Evolutionary conservation across 2,113 vertebrate species (phyloP), one percentile per base, ranked within the genome.

Genomic region (Brachirus orientalis): DNA sequence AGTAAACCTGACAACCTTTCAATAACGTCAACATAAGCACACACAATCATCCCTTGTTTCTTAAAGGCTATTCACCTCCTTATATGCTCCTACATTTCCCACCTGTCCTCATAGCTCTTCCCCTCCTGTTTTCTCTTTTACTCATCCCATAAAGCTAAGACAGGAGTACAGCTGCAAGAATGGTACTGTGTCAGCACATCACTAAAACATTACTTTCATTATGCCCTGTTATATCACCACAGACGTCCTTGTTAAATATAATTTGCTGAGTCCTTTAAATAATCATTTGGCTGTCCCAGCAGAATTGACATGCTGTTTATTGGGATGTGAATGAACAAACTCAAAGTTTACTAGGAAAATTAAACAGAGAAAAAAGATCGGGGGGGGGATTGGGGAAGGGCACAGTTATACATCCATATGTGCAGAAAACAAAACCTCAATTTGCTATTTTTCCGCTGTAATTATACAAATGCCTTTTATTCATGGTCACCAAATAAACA

Each of bases 201-300:
- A 70, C 63, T 68, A 41, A 72, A 84, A 66, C 75, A 83, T 80
- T 63, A 83, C 75, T 84, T 89, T 87, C 76, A 88, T 86, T 87
- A 83, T 56, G 38, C 37, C 52, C 76, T 57, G 71, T 86, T 89
- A 88, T 58, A 85, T 75, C 79, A 74, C 75, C 67, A 35, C 81
- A 74, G 79, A 74, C 79, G 64, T 67, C 61, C 78, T 84, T 79
- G 78, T 88, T 85, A 89, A 83, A 86, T 80, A 69, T 77, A 50
- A 87, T 88, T 87, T 70, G 59, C 82, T 84, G 79, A 89, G 89
- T 89, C 65, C 69, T 82, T 72, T 81, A 79, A 48, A 77, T 76
- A 82, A 56, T 83, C 47, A 74, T 84, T 81, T 35, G 17, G 51
- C 57, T 62, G 64, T 79, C 75, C 69, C 71, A 33, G 62, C 58